phyloP scores from a whole-genome alignment of 1,140 invertebrate genomes.

The Bombus soroeensis region DNA sequence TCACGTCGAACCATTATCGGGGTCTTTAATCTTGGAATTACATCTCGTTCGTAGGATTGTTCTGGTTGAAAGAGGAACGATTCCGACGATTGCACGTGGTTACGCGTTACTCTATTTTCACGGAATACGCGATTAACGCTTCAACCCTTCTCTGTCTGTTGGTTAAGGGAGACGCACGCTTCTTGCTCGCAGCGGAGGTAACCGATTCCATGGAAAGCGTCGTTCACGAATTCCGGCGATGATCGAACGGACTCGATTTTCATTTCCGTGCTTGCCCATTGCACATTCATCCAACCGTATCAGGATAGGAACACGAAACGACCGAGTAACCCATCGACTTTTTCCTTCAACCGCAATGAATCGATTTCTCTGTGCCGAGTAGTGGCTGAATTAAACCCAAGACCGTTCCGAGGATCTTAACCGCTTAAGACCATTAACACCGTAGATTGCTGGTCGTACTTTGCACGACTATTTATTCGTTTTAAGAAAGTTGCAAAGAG shows the following conservation, averaged over 20 bases:
- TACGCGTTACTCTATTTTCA: neutral
- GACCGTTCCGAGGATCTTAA: neutral
- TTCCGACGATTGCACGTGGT: too few relatives aligned
- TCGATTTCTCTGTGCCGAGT: neutral
- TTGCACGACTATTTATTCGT: neutral
- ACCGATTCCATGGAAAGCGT: neutral
- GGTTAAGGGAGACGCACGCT: neutral
- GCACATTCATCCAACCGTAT: neutral
- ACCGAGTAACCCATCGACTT: neutral
- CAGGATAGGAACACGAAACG: neutral
- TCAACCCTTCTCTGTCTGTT: rapidly evolving
- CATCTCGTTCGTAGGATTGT: neutral
- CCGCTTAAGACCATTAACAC: neutral
- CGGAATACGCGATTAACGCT: neutral
- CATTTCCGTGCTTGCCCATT: neutral
- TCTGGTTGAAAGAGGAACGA: too few relatives aligned
- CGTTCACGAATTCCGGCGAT: neutral
- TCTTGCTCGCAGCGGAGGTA: neutral
- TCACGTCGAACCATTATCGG: neutral
- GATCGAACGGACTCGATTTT: neutral
- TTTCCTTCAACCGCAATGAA: neutral
- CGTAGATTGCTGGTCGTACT: neutral
- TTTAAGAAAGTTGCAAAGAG: neutral
- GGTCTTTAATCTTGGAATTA: neutral
- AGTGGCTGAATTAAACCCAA: neutral